These are phyloP conservation scores for Drosophila cardini DNA, from an alignment of 1,140 invertebrate genomes.

Conservation along the genomic window DNA sequence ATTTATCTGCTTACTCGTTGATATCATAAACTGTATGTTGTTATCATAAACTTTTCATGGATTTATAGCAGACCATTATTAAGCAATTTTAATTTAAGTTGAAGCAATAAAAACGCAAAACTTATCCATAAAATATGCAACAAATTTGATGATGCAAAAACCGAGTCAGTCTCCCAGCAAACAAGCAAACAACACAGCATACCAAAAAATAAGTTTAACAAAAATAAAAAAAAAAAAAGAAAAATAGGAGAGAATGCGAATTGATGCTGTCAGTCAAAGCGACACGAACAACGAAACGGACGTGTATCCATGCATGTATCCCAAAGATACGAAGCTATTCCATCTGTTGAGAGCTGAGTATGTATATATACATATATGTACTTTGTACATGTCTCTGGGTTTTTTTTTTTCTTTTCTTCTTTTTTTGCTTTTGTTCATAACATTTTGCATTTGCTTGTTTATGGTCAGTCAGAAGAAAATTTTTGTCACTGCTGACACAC, in stretches of 20 bases:
- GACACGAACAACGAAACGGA: slow-evolving; percentile 20
- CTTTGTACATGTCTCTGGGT: neutral
- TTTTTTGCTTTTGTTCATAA: slow-evolving; percentile 25
- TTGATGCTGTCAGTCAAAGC: slow-evolving; percentile 34
- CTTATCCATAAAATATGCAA: slow-evolving; percentile 57
- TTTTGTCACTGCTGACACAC: slow-evolving; percentile 37
- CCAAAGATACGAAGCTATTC: slow-evolving; percentile 40
- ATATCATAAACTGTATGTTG: neutral
- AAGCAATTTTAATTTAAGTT: slow-evolving; percentile 50
- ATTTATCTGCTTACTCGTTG: neutral
- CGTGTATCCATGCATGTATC: slow-evolving; percentile 56
- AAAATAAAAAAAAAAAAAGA: neutral
- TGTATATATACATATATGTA: neutral
- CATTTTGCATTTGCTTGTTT: slow-evolving; percentile 54
- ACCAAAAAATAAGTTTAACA: slow-evolving; percentile 14
- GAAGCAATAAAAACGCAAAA: slow-evolving; percentile 49
- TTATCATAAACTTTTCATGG: slow-evolving; percentile 20
- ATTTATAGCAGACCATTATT: slow-evolving; percentile 30
- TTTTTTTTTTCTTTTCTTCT: neutral
- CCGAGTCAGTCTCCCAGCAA: slow-evolving; percentile 12
- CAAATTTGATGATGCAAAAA: slow-evolving; percentile 51
- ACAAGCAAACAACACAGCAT: neutral
- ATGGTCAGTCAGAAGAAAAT: slow-evolving; percentile 41
- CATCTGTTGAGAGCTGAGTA: slow-evolving; percentile 14
- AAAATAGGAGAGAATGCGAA: slow-evolving; percentile 15